Percentiles rank a stretch among this genome's conserved stretches.
These are phyloP conservation scores for Todiramphus saurophagus DNA, from an alignment of 2,113 vertebrate genomes.

Conservation along the genomic window DNA sequence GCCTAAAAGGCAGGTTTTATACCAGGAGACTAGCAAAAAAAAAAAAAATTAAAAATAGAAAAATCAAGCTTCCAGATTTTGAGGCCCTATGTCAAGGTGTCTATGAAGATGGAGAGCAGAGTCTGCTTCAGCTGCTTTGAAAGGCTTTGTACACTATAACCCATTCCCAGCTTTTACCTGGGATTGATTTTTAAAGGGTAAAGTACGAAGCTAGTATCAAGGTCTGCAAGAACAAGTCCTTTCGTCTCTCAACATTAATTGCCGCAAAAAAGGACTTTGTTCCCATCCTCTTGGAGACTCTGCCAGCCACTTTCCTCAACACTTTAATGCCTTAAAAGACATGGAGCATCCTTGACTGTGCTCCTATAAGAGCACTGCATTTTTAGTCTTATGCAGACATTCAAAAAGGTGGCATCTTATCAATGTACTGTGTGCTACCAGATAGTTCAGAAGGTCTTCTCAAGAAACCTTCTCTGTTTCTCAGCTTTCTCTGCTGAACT, in stretches of 20 bases:
- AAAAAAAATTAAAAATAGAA: too few relatives aligned
- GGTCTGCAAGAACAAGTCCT: neutral
- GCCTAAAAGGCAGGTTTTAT: neutral
- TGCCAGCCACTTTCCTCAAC: neutral
- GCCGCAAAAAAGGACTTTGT: neutral
- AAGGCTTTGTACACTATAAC: neutral
- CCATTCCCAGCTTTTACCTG: neutral
- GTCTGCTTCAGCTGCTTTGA: neutral
- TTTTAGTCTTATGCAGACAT: neutral
- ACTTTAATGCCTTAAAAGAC: neutral
- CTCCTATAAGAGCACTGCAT: neutral
- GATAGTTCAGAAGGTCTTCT: neutral
- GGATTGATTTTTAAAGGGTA: neutral
- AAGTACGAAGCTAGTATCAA: neutral
- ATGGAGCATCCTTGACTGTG: neutral
- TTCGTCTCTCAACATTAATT: neutral
- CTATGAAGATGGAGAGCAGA: neutral
- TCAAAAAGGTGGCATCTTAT: neutral
- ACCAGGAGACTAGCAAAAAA: neutral
- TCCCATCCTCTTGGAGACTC: neutral
- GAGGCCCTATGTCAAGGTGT: neutral
- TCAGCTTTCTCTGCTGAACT: neutral
- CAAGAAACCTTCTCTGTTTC: neutral
- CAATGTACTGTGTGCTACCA: neutral
- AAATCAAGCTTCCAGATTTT: neutral